Evolutionary conservation across 2,113 vertebrate species (phyloP).

Genomic region (Notechis scutatus): DNA sequence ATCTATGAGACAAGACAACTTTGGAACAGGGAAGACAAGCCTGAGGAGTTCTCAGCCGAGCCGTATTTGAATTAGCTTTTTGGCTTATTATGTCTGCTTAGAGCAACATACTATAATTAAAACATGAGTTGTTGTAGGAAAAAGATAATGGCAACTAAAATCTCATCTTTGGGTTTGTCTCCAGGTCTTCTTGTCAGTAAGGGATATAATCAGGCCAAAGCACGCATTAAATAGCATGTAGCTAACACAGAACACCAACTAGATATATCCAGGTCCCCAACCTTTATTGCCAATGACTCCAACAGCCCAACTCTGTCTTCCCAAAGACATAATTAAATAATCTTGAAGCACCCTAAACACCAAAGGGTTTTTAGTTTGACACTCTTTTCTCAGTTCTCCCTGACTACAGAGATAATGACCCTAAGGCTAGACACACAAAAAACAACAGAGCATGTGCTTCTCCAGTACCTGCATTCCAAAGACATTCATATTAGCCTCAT

Average conservation of each 20-base stretch:
- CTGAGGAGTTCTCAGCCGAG: neutral
- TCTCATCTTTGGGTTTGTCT: neutral
- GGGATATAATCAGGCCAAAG: neutral
- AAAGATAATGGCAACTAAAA: neutral
- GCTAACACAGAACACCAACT: neutral
- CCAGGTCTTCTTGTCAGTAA: neutral
- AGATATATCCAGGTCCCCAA: neutral
- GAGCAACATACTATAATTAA: neutral
- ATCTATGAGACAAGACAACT: neutral
- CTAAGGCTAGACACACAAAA: neutral
- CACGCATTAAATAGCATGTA: neutral
- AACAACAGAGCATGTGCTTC: neutral
- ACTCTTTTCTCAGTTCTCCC: neutral
- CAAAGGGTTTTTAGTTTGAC: neutral
- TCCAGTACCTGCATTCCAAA: neutral
- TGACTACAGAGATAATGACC: neutral
- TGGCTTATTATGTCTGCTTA: neutral
- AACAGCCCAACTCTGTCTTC: neutral
- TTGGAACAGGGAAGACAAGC: neutral
- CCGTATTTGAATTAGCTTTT: neutral
- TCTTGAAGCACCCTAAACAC: neutral
- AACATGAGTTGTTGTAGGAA: neutral
- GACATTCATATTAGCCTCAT: neutral
- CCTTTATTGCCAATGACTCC: neutral
- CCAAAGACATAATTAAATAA: neutral